A percentile compares a stretch with the other conserved stretches of the same genome.
phyloP scores from a whole-genome alignment of 2,797 vertebrate species.

The Psittacula derbiana region DNA sequence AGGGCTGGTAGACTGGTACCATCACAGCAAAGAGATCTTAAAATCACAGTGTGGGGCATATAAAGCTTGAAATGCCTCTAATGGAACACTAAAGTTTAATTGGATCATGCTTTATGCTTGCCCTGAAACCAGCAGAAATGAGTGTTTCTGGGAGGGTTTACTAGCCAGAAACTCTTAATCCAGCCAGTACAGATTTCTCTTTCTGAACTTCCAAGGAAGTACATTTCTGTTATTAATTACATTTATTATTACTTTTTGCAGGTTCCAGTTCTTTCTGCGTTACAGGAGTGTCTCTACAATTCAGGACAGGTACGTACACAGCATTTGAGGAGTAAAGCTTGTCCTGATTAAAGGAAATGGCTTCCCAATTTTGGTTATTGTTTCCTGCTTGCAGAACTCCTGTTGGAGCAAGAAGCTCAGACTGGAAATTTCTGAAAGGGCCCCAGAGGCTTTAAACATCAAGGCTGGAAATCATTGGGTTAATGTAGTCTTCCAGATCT shows the following conservation, averaged over 20 bases:
- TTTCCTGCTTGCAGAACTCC: not conserved
- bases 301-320: conserved; percentile 42
- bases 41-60: not conserved
- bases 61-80: not conserved
- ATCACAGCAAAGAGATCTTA: not conserved
- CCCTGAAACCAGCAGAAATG: not conserved
- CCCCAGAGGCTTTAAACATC: not conserved
- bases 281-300: not conserved
- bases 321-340: not conserved
- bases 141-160: not conserved
- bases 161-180: not conserved
- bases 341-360: not conserved
- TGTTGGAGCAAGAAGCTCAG: not conserved
- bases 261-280: not conserved
- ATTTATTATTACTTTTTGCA: not conserved
- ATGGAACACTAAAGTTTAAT: not conserved
- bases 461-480: not conserved
- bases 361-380: not conserved
- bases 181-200: not conserved
- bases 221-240: not conserved
- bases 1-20: not conserved
- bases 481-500: not conserved
- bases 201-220: not conserved
- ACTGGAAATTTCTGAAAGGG: not conserved
- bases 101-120: not conserved